A percentile compares a stretch with the other conserved stretches of the same genome.
Conservation (phyloP, 2,797 vertebrate species). For the Brachymystax lenok region DNA sequence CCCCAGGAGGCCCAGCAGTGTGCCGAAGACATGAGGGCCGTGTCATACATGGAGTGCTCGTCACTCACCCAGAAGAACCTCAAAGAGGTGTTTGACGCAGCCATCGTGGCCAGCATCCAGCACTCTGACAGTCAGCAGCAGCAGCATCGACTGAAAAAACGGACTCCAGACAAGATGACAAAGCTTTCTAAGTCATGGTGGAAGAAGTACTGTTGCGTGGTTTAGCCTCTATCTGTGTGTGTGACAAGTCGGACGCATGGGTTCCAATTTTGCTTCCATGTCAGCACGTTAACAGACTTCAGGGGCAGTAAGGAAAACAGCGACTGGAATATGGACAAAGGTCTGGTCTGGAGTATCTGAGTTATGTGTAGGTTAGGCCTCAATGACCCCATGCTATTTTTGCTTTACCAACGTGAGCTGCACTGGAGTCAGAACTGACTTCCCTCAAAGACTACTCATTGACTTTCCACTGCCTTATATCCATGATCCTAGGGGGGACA, state of each 20-base stretch:
- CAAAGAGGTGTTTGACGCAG: constrained; percentile 83
- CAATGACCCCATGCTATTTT: not conserved
- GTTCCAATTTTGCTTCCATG: not conserved
- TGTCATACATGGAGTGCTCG: constrained; percentile 79
- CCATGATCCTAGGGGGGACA: not conserved
- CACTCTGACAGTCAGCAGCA: constrained; percentile 68
- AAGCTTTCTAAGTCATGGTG: constrained; percentile 83
- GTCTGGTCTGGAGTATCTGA: not conserved
- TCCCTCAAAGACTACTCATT: not conserved
- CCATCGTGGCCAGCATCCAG: constrained; percentile 80
- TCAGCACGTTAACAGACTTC: not conserved
- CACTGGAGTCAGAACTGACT: not conserved
- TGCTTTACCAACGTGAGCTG: not conserved
- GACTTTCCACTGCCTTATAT: not conserved
- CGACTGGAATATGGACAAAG: not conserved
- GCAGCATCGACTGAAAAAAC: constrained; percentile 61
- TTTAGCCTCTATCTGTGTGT: constrained; percentile 24
- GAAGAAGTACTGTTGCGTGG: constrained; percentile 83
- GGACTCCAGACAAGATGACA: constrained; percentile 77
- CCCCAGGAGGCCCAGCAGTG: constrained; percentile 82
- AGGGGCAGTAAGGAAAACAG: not conserved
- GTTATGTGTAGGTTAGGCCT: not conserved
- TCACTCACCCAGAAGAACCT: constrained; percentile 83
- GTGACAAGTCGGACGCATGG: too few relatives aligned
- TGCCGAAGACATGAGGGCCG: constrained; percentile 85